A percentile compares a stretch with the other conserved stretches of the same genome.
Conservation (phyloP, 2,113 vertebrate species). For the Bujurquina vittata region DNA sequence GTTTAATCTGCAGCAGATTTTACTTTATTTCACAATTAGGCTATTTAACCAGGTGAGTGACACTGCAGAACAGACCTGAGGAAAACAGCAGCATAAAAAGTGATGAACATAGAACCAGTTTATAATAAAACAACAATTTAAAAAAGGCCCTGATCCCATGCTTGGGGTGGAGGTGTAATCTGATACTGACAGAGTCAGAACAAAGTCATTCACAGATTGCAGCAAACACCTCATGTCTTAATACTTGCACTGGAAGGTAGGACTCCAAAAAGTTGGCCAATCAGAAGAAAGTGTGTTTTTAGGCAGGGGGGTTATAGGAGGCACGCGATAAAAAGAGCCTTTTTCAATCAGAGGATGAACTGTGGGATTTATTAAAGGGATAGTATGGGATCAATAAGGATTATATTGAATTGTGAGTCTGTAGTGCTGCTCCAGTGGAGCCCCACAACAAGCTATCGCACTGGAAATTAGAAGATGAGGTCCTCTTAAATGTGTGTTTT, state of each 20-base stretch:
- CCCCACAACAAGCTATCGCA: not conserved
- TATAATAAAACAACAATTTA: not conserved
- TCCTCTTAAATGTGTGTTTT: not conserved
- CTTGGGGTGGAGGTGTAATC: not conserved
- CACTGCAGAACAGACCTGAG: not conserved
- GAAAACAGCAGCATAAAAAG: not conserved
- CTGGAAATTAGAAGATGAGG: not conserved
- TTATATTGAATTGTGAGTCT: too few species aligned
- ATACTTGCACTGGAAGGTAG: too few species aligned
- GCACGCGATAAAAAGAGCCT: too few species aligned
- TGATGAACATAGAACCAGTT: not conserved
- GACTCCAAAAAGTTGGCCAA: too few species aligned
- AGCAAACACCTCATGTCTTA: rapidly evolving
- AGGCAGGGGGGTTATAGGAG: too few species aligned
- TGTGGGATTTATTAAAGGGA: too few species aligned
- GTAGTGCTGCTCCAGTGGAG: not conserved
- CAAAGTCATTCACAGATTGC: not conserved
- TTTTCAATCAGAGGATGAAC: too few species aligned
- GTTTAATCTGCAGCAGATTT: not conserved
- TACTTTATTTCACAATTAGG: rapidly evolving
- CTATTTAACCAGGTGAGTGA: not conserved
- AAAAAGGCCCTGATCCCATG: not conserved
- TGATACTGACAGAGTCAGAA: not conserved
- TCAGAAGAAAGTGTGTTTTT: too few species aligned
- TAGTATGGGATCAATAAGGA: too few species aligned